Conservation (phyloP, 2,888 invertebrate genomes). For the Crossocerus cetratus region DNA sequence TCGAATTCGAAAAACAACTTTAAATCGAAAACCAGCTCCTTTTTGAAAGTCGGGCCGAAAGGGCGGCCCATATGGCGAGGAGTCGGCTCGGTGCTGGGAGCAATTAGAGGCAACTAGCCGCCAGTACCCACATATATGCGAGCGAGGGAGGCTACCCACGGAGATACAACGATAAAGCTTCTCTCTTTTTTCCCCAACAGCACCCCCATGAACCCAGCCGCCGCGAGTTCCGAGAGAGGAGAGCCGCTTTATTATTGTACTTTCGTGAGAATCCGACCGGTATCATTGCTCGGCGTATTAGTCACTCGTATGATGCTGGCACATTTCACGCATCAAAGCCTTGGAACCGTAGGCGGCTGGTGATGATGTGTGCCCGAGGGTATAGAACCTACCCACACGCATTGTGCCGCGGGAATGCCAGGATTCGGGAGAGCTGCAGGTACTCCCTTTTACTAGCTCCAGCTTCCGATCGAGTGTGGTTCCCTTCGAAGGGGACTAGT, state of each 20-base stretch:
- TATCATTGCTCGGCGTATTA: slow-evolving; percentile 29
- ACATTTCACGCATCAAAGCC: slow-evolving; percentile 40
- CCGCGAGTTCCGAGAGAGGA: slow-evolving; percentile 18
- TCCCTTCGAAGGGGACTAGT: too few relatives aligned
- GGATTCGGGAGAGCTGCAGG: too few relatives aligned
- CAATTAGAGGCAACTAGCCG: slow-evolving; percentile 6
- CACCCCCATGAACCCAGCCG: slow-evolving; percentile 39
- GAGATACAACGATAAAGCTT: not conserved
- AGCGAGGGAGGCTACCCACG: too few relatives aligned
- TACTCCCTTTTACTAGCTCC: too few relatives aligned
- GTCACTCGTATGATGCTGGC: slow-evolving; percentile 48
- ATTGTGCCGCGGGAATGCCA: too few relatives aligned
- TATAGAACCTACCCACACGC: too few relatives aligned
- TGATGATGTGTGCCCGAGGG: not conserved
- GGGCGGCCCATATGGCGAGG: too few relatives aligned
- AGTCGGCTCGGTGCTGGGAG: too few relatives aligned
- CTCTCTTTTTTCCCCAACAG: slow-evolving; percentile 2
- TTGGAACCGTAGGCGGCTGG: slow-evolving; percentile 22
- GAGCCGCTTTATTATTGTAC: slow-evolving; percentile 20
- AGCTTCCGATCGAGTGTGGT: too few relatives aligned
- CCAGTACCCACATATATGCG: slow-evolving; percentile 19
- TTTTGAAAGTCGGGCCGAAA: too few relatives aligned
- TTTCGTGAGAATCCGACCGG: slow-evolving; percentile 44
- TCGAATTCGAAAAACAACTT: too few relatives aligned
- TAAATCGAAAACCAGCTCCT: too few relatives aligned